These are phyloP conservation scores for Molothrus aeneus DNA, from an alignment of 2,797 vertebrate genomes.

Conservation along the genomic window DNA sequence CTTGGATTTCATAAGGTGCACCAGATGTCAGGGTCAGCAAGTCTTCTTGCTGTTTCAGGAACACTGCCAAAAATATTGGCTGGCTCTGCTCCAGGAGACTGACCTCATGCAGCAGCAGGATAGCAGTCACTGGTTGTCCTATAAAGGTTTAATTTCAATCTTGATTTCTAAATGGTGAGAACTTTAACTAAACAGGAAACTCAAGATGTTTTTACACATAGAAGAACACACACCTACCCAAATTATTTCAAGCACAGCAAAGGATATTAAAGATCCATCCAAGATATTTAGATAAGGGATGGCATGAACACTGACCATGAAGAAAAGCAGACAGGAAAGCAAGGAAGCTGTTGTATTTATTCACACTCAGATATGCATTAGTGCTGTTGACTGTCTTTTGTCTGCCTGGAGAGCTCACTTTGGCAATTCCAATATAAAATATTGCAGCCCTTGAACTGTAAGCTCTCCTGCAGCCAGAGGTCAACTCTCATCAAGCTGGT, in stretches of 20 bases:
- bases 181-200: slow-evolving; percentile 24
- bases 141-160: background rate
- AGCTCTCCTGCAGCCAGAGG: background rate
- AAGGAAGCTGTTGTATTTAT: slow-evolving; percentile 12
- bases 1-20: slow-evolving; percentile 59
- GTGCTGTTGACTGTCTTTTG: background rate
- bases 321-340: slow-evolving; percentile 1
- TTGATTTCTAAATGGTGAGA: slow-evolving; percentile 30
- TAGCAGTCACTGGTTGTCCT: background rate
- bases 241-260: background rate
- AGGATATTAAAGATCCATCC: background rate
- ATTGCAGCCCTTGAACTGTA: background rate
- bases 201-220: background rate
- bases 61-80: slow-evolving; percentile 38
- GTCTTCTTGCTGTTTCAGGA: slow-evolving; percentile 52
- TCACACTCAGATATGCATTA: background rate
- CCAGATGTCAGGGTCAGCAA: slow-evolving; percentile 70
- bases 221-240: background rate
- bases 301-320: background rate
- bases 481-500: background rate
- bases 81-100: slow-evolving; percentile 53
- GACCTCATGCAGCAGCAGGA: slow-evolving; percentile 54
- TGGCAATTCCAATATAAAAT: background rate
- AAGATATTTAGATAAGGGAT: background rate
- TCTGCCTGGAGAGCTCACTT: background rate